phyloP scores from a whole-genome alignment of 1,140 invertebrate genomes.

The Apis dorsata region DNA sequence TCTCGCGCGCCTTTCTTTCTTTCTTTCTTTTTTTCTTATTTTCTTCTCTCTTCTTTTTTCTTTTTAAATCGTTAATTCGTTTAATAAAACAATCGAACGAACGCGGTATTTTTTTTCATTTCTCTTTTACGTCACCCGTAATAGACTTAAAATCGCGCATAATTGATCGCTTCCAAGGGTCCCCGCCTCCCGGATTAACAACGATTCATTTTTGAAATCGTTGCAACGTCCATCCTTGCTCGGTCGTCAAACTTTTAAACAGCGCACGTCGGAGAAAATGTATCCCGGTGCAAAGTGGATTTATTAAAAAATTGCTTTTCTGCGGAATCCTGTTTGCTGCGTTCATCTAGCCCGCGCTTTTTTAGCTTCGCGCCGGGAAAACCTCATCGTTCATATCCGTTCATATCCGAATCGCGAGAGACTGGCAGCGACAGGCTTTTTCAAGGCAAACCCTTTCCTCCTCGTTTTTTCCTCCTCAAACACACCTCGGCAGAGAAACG shows the following conservation, averaged over 20 bases:
- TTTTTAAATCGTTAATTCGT: too few species aligned
- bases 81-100: too few species aligned
- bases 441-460: slow-evolving; percentile 16
- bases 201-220: slow-evolving; percentile 19
- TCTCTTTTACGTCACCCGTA: too few species aligned
- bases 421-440: slow-evolving; percentile 64
- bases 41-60: too few species aligned
- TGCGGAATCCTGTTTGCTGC: slow-evolving; percentile 38
- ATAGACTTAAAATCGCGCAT: background rate
- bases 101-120: too few species aligned
- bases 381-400: slow-evolving; percentile 57
- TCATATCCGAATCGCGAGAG: slow-evolving; percentile 58
- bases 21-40: background rate
- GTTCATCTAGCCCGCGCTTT: slow-evolving; percentile 43
- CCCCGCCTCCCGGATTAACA: background rate
- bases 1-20: background rate
- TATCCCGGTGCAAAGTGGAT: slow-evolving; percentile 56
- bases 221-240: background rate
- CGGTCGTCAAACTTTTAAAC: slow-evolving; percentile 49
- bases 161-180: background rate
- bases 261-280: slow-evolving; percentile 48
- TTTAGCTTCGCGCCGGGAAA: slow-evolving; percentile 38
- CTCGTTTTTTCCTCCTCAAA: background rate
- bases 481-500: slow-evolving; percentile 13
- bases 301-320: slow-evolving; percentile 62